Base-by-base conservation (phyloP, 30 jellyfish, hydroid and myxozoan species). In the Nemopilema nomurai region DNA sequence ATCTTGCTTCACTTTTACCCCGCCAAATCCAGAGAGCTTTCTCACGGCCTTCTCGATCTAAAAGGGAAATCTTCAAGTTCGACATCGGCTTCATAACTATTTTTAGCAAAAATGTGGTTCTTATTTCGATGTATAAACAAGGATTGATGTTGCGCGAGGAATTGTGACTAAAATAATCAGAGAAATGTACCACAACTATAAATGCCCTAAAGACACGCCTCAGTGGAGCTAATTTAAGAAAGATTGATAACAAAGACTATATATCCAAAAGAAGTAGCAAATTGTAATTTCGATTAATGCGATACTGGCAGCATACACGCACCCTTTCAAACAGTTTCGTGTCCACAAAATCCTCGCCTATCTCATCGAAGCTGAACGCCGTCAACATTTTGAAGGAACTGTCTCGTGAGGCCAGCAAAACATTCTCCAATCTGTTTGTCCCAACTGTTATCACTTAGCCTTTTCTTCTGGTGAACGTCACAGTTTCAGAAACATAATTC, bases 301-400 rank as follows among this genome's bases (percentile, higher is more conserved):
- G 22, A 41, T 30, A 74, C 62, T 0, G 24, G 50, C 22, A 7
- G n/a, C 4, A 29, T 3, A 66, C 1, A 68, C 90, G 3, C 57
- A 81, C 90, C 79, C 83, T 81, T 51, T 81, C 79, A 51, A 81
- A 81, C 49, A 67, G 26, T 17, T 81, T 52, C 74, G 28, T 30
- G 49, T 81, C 90, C 31, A 81, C 83, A 51, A 30, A 81, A 31
- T 81, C 90, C 71, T 70, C 65, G 23, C 29, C 83, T 26, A 81
- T 69, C 67, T 81, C 90, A 27, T 81, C 90, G 51, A 81, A 69
- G 80, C 74, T 81, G 78, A 81, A 81, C 7, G 90, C 90, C 50
- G 90, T 81, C 77, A 81, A 28, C 90, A 81, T 81, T 53, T 81
- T 81, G 90, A 69, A 81, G 19, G 68, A 69, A 18, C 82, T 33